Conservation (phyloP, 2,888 invertebrate species). For the Hedychridium roseum region DNA sequence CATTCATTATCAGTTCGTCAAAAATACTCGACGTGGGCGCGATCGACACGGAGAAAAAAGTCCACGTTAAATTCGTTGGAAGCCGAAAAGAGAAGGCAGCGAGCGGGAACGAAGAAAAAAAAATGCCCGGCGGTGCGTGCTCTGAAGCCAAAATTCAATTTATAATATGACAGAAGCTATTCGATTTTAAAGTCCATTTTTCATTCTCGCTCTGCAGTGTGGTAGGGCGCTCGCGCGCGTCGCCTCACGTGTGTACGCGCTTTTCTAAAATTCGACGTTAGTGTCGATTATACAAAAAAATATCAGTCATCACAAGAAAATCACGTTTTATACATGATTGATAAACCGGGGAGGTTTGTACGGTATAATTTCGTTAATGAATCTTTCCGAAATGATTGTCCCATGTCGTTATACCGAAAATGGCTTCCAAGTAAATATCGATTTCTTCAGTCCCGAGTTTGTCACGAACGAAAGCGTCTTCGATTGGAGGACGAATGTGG, state of each 20-base stretch:
- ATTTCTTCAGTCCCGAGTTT: too few species aligned
- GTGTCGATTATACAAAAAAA: constrained; percentile 38
- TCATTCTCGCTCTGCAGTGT: constrained; percentile 45
- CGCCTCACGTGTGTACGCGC: constrained; percentile 34
- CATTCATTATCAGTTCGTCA: constrained; percentile 53
- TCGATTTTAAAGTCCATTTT: constrained; percentile 61
- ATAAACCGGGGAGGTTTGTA: too few species aligned
- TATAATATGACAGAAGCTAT: constrained; percentile 60
- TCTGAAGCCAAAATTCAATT: constrained; percentile 58
- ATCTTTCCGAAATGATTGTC: too few species aligned
- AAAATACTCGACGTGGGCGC: constrained; percentile 40
- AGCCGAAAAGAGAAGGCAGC: constrained; percentile 42
- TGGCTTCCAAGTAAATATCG: too few species aligned
- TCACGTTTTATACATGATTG: too few species aligned
- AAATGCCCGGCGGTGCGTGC: constrained; percentile 42
- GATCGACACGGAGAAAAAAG: constrained; percentile 29
- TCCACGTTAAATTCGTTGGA: constrained; percentile 45
- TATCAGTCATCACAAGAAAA: too few species aligned
- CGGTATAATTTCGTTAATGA: too few species aligned
- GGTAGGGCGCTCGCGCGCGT: constrained; percentile 29
- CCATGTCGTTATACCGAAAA: too few species aligned
- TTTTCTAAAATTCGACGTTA: constrained; percentile 43
- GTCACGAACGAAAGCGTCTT: too few species aligned
- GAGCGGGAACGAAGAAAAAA: constrained; percentile 37
- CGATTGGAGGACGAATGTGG: background rate